Base-by-base conservation (phyloP, 2,113 vertebrate species). In the Zapornia atra region DNA sequence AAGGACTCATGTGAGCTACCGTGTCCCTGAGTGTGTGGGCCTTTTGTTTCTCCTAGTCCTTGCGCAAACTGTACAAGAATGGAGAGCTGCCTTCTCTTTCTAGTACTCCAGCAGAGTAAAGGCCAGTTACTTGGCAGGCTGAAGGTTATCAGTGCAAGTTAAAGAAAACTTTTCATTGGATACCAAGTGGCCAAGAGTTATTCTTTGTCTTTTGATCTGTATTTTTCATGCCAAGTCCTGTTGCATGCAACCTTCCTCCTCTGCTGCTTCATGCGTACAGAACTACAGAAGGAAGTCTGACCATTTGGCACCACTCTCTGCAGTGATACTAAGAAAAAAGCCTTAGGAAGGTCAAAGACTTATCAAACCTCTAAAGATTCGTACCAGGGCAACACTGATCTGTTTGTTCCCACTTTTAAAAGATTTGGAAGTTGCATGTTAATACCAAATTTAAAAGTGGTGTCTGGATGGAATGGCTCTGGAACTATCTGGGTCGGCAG, bases 251-350 rank as follows among this genome's bases (percentile, higher is more conserved):
- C 3, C 48, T 56, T 90, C 34, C 42, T 60, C 73, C 64, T 33
- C 66, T 86, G 82, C 68, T 77, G 36, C 53, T 71, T 90, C 50
- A 66, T 51, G 29, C 56, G 26, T 25, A 14, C 25, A 69, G 48
- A 82, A 53, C 56, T 28, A 51, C 25, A 75, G 76, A 57, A 70
- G 76, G 90, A 96, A 95, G 79, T 95, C 73, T 75, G 51, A 90
- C 61, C 82, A 40, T 50, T 77, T 92, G 82, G 64, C 65, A 85
- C 22, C 2, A 6, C 53, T 69, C 31, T 85, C 56, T 86, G 54
- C 50, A 53, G 20, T 51, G 48, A 86, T 69, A 68, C 46, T 63
- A 79, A 18, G 29, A 44, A 81, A 85, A 86, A 85, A 48, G 19
- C 8, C 36, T 50, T 69, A 14, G 31, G 68, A 96, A 94, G 34